These are phyloP conservation scores for Mesitornis unicolor DNA, from an alignment of 2,113 vertebrate genomes.

Conservation along the genomic window DNA sequence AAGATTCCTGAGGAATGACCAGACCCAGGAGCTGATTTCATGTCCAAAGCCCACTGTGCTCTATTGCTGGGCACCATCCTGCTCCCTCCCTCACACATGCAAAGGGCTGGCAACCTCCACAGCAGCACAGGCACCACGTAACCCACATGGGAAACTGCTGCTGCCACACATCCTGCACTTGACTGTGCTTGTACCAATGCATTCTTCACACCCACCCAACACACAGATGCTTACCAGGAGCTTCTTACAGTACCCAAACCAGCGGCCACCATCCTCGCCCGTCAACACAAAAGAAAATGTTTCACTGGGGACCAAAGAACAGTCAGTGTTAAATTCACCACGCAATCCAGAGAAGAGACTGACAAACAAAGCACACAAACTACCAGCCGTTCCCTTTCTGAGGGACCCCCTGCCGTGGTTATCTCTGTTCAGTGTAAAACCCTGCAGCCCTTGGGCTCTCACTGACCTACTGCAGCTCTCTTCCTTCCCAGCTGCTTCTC, in stretches of 20 bases:
- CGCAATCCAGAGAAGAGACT: not conserved
- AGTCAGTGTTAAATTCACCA: not conserved
- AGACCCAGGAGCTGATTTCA: not conserved
- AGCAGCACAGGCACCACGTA: not conserved
- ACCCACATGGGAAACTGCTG: not conserved
- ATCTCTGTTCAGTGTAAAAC: not conserved
- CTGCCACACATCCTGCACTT: accelerated
- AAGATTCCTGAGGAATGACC: not conserved
- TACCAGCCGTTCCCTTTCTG: not conserved
- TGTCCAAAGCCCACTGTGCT: not conserved
- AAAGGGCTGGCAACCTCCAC: not conserved
- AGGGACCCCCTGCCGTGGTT: not conserved
- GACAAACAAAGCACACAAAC: not conserved
- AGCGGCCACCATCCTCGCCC: slow-evolving; percentile 94
- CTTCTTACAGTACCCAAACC: slow-evolving; percentile 98
- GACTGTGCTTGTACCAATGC: not conserved
- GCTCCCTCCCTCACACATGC: not conserved
- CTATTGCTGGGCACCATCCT: not conserved
- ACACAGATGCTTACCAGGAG: slow-evolving; percentile 86
- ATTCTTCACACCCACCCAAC: not conserved
- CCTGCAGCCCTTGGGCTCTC: not conserved
- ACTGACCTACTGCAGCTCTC: not conserved
- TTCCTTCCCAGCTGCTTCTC: not conserved
- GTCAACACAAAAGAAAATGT: slow-evolving; percentile 97
- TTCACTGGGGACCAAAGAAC: slow-evolving; percentile 79